Evolutionary conservation across 1,140 invertebrate species (phyloP).

Genomic region (Ostrea denselamellosa): DNA sequence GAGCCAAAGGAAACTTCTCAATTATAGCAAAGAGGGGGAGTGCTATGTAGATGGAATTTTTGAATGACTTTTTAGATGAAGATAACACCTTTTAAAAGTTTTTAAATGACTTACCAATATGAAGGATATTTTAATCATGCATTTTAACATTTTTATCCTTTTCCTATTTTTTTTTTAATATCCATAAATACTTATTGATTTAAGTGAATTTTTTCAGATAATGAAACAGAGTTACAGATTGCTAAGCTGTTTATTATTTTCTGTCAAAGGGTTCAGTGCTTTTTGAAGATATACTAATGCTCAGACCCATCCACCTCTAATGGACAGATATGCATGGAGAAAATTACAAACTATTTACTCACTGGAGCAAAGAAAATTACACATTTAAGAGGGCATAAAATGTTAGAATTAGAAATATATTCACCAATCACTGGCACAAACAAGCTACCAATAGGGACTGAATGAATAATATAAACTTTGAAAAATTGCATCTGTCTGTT

Average conservation of each 20-base stretch:
- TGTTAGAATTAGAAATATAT: constrained; percentile 5
- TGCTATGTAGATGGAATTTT: neutral
- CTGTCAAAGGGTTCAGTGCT: constrained; percentile 27
- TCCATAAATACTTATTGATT: neutral
- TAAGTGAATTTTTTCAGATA: constrained; percentile 4
- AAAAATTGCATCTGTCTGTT: too few species aligned
- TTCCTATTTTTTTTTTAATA: neutral
- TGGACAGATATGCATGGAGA: constrained; percentile 13
- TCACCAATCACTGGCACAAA: neutral
- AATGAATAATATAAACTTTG: too few species aligned
- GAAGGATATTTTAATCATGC: neutral
- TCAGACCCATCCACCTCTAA: neutral
- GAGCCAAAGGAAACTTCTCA: constrained; percentile 3
- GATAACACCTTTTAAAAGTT: neutral
- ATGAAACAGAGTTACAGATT: neutral
- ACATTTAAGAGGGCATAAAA: neutral
- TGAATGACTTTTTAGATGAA: neutral
- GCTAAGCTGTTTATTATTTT: constrained; percentile 11
- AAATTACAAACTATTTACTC: constrained; percentile 7
- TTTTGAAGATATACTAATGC: neutral
- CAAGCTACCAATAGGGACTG: neutral
- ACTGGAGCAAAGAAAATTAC: constrained; percentile 13
- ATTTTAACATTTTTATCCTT: neutral
- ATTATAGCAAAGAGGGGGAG: neutral
- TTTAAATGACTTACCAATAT: neutral